Base-by-base conservation (phyloP, 2,888 invertebrate genomes). In the Sepioteuthis lessoniana region DNA sequence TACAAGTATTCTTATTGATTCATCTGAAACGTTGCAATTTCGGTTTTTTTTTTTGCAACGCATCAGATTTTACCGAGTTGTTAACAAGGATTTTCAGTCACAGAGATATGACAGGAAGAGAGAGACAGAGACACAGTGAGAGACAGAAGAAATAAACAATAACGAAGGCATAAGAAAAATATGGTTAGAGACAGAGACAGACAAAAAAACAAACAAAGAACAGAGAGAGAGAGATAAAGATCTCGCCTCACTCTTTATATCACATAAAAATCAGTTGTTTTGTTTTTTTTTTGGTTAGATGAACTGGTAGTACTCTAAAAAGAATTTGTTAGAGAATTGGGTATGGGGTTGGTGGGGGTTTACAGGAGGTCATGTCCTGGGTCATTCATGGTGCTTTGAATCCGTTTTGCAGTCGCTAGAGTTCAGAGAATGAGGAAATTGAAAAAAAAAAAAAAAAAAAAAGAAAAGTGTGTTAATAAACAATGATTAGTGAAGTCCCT, bases 401-500 rank as follows among this genome's bases (percentile, higher is more conserved):
- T 60, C 76, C 76, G n/a, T 76, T n/a, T 76, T 16, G 76, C n/a
- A n/a, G 76, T 76, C 76, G 76, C n/a, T 76, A 76, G 76, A 76
- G 76, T 76, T 76, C 28, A 25, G n/a, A 76, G 35, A n/a, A 25
- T 25, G 55, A 55, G n/a, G 76, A 35, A 76, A 76, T 76, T 35
- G n/a, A 76, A 76, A 76, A 76, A n/a, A 2, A 76, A 3, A 55
- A 55, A 55, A 55, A 76, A 16, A 5, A 31, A 19, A 76, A 76
- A 76, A 35, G 10, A n/a, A 35, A 76, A 76, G 10, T n/a, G 76
- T 76, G 76, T 76, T 76, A 76, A 76, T 76, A 76, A 76, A 13
- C n/a, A 16, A 13, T 35, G 7, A n/a, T n/a, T n/a, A 16, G 25
- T 35, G n/a, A 4, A 35, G 35, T n/a, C n/a, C n/a, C 1, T 16